These are phyloP conservation scores for Melanocharis versteri DNA, from an alignment of 2,113 vertebrate genomes.

Conservation along the genomic window DNA sequence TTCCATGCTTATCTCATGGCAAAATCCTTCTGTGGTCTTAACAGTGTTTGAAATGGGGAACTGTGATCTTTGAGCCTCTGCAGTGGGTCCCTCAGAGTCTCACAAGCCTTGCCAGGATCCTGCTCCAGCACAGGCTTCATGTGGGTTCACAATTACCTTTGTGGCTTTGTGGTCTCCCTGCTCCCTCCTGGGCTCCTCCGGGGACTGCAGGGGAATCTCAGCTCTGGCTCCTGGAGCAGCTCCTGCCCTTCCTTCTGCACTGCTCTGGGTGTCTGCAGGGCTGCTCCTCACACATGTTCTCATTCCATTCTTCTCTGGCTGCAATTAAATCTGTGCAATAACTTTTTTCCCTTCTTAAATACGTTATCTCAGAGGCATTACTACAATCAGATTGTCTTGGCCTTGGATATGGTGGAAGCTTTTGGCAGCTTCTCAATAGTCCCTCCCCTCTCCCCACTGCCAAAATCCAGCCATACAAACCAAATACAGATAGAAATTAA, in stretches of 20 bases:
- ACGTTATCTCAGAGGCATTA: neutral
- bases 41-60: neutral
- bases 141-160: neutral
- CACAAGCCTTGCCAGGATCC: neutral
- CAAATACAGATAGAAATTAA: neutral
- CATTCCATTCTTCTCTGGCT: neutral
- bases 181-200: neutral
- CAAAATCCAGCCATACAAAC: neutral
- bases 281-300: accelerated
- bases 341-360: neutral
- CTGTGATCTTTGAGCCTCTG: neutral
- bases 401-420: neutral
- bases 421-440: neutral
- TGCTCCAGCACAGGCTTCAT: neutral
- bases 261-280: neutral
- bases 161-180: neutral
- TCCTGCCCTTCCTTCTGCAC: neutral
- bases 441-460: accelerated
- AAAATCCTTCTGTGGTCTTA: neutral
- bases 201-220: neutral
- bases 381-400: neutral
- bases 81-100: neutral
- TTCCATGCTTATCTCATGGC: neutral
- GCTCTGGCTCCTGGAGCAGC: neutral
- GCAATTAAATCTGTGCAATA: neutral